These are phyloP conservation scores for Anolis apletophallus DNA, from an alignment of 2,797 vertebrate genomes.

Conservation along the genomic window DNA sequence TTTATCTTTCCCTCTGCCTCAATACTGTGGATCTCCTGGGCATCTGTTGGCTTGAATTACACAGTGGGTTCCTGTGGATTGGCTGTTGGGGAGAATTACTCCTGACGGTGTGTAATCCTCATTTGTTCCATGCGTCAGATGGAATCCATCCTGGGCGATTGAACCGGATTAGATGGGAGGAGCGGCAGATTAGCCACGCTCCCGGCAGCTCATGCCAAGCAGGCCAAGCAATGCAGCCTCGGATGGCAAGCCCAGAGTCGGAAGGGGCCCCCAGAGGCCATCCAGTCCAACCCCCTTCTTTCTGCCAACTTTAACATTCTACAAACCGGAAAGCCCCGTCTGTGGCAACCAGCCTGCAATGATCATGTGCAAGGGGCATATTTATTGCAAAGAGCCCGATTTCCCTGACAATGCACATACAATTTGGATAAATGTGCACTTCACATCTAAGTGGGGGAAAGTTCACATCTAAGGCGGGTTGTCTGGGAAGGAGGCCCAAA, in stretches of 20 bases:
- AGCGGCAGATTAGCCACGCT: background rate
- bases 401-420: background rate
- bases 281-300: no score
- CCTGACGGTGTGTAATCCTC: background rate
- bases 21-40: background rate
- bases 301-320: no score
- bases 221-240: background rate
- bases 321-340: background rate
- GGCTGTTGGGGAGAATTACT: slow-evolving; percentile 9
- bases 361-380: background rate
- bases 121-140: background rate
- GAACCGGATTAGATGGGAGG: background rate
- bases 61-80: background rate
- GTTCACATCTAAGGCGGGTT: no score
- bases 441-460: no score
- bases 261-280: no score
- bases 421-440: no score
- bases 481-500: background rate
- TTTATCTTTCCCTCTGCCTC: background rate
- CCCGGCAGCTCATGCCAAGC: background rate
- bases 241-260: no score
- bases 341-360: background rate
- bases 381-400: background rate
- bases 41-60: no score
- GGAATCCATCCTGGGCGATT: background rate